Evolutionary conservation across 2,797 vertebrate genomes (phyloP), one percentile per base, ranked within the genome.

Genomic region (Phrynocephalus guinanensis): DNA sequence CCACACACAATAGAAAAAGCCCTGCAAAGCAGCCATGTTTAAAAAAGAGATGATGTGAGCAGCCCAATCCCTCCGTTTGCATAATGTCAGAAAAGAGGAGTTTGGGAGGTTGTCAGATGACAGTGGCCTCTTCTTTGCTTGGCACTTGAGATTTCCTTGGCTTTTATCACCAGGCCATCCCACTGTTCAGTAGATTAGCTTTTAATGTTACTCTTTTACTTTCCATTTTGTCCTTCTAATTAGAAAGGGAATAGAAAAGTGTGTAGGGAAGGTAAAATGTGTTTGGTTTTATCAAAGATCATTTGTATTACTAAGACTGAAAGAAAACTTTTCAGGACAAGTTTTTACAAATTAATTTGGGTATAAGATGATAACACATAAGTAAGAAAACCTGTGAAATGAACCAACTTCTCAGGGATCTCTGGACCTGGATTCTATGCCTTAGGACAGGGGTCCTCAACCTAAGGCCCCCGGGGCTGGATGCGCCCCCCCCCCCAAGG

Each of bases 21-120:
- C 24, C 66, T 82, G 52, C 11, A 30, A 38, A 50, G 71, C 71
- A 87, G 20, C 86, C 79, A 26, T 20, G 89, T 89, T 94, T 90
- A 93, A 93, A 92, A 88, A 90, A 90, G 91, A 89, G 88, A 92
- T 90, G 91, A 93, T 92, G 87, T 82, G 33, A 80, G 72, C 80
- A 91, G 91, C 90, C 87, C 90, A 87, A 71, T 66, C 63, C 86
- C 77, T 73, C 89, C 83, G 86, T 91, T 90, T 89, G 77, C 38
- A 0, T 79, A 91, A 80, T 86, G 80, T 84, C 72, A 90, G 71
- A 85, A 91, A 89, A 91, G 52, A 67, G 80, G 77, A 93, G 84
- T 68, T 75, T 5, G 11, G 56, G 72, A 63, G 1, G 3, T 52
- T 73, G 71, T 91, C 76, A 81, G 81, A 26, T 80, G 83, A 33